phyloP scores from a whole-genome alignment of 92 coral and sea anemone genomes.

The Epizoanthus fatuus region DNA sequence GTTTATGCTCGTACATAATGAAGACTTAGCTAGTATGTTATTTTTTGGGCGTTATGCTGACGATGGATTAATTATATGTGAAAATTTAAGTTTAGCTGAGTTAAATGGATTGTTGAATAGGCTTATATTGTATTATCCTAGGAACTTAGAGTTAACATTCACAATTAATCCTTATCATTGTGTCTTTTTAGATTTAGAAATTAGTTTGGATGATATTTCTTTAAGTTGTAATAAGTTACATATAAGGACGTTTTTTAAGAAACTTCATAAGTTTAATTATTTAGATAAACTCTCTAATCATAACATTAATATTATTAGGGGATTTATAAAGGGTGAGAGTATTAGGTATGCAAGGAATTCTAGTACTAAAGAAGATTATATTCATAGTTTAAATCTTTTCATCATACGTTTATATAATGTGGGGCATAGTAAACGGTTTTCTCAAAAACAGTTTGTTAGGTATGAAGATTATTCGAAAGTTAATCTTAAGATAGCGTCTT shows the following conservation, averaged over 20 bases:
- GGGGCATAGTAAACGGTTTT: neutral
- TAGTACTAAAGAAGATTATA: neutral
- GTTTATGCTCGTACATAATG: too few relatives aligned
- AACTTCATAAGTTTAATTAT: neutral
- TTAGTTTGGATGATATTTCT: neutral
- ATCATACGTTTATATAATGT: neutral
- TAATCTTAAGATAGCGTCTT: neutral
- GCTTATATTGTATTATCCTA: neutral
- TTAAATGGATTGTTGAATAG: neutral
- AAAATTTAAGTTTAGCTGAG: neutral
- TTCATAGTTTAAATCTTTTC: neutral
- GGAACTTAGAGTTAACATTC: neutral
- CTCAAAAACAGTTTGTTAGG: neutral
- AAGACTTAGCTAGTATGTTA: neutral
- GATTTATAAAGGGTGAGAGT: conserved; percentile 1
- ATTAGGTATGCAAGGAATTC: conserved; percentile 10
- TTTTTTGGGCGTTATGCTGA: conserved; percentile 3
- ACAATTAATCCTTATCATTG: neutral
- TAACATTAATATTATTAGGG: neutral
- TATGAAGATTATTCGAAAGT: neutral
- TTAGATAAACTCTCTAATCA: neutral
- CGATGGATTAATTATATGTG: neutral
- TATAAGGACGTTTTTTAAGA: neutral
- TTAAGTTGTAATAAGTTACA: neutral
- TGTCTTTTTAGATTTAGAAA: neutral